These are phyloP conservation scores for Geothlypis trichas DNA, from an alignment of 2,113 vertebrate genomes.

Conservation along the genomic window DNA sequence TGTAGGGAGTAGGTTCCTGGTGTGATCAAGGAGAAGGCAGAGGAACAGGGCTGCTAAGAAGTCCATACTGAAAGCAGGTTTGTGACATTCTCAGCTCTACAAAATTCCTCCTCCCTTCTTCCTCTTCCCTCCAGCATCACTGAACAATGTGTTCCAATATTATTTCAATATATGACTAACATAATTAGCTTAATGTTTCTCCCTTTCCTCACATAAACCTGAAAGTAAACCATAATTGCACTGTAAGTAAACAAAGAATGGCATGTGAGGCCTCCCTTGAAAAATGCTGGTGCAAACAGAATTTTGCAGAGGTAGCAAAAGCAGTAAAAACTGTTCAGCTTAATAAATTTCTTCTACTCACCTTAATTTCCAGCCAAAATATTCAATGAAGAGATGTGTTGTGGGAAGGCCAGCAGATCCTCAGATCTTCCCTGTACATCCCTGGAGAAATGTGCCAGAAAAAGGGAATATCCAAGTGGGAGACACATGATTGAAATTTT, in stretches of 20 bases:
- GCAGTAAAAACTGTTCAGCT: not conserved
- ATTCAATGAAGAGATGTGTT: not conserved
- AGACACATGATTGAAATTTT: not conserved
- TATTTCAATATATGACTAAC: constrained; percentile 10
- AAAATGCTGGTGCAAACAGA: not conserved
- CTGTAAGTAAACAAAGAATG: not conserved
- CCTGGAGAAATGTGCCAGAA: not conserved
- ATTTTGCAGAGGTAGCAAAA: not conserved
- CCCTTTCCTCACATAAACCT: constrained; percentile 3
- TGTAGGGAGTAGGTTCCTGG: not conserved
- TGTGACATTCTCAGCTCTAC: not conserved
- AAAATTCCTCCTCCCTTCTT: not conserved
- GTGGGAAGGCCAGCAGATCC: not conserved
- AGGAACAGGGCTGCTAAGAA: not conserved
- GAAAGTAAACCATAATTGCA: not conserved
- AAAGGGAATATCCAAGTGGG: not conserved
- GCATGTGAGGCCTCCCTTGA: not conserved
- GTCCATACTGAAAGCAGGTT: not conserved
- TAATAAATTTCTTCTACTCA: not conserved
- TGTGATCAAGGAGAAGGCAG: not conserved
- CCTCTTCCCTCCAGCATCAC: not conserved
- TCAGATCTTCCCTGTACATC: not conserved
- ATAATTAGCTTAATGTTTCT: not conserved
- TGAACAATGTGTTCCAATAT: not conserved
- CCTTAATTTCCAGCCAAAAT: not conserved